Conservation (phyloP, 2,888 invertebrate species). For the Minunthozetes semirufus region DNA sequence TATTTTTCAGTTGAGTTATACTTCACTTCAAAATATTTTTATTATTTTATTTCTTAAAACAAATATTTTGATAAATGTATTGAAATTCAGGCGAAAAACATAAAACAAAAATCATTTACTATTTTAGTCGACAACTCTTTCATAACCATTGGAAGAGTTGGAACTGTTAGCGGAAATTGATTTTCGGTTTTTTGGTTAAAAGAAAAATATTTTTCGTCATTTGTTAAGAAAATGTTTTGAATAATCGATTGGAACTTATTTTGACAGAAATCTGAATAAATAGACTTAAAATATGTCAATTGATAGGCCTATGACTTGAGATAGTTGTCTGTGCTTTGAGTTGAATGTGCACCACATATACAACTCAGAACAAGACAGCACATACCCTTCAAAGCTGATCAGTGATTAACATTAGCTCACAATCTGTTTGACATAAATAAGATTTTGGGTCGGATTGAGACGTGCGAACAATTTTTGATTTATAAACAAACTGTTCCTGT, state of each 20-base stretch:
- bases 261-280: slow-evolving; percentile 3
- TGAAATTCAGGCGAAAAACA: background rate
- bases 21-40: slow-evolving; percentile 15
- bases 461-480: background rate
- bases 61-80: slow-evolving; percentile 20
- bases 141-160: no score
- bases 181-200: no score
- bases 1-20: background rate
- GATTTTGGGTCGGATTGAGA: background rate
- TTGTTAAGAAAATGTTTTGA: no score
- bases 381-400: background rate
- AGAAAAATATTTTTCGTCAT: no score
- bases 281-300: background rate
- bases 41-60: background rate
- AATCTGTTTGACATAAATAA: background rate
- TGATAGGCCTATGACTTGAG: background rate
- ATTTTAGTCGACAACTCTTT: background rate
- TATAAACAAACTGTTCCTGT: background rate
- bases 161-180: no score
- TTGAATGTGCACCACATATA: no score
- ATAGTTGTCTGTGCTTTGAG: background rate
- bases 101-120: background rate
- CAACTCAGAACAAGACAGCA: no score
- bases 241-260: background rate
- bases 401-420: background rate